phyloP scores from a whole-genome alignment of 2,888 invertebrate species.

The Baronia brevicornis region DNA sequence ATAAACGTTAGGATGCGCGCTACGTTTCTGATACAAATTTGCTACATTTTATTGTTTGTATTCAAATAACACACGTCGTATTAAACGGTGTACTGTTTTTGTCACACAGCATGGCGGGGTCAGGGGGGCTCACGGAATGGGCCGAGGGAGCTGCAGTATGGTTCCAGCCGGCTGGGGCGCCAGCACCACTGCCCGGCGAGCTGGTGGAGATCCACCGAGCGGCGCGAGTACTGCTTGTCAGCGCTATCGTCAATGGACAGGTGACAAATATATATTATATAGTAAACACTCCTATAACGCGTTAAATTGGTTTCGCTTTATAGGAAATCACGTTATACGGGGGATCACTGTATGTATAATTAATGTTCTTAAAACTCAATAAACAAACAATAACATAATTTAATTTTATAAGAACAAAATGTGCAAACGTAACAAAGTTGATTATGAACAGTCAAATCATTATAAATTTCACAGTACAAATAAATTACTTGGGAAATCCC shows the following conservation, averaged over 20 bases:
- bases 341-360: too few species aligned
- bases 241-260: conserved; percentile 91
- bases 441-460: too few species aligned
- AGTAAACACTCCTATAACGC: neutral
- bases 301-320: neutral
- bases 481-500: too few species aligned
- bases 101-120: conserved; percentile 60
- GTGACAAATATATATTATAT: conserved; percentile 49
- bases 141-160: conserved; percentile 91
- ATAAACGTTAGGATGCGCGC: too few species aligned
- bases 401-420: too few species aligned
- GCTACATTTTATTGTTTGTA: too few species aligned
- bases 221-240: conserved; percentile 92
- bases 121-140: conserved; percentile 77
- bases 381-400: too few species aligned
- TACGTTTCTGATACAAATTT: too few species aligned
- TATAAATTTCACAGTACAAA: too few species aligned
- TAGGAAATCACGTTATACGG: too few species aligned
- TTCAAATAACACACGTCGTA: neutral
- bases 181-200: conserved; percentile 93
- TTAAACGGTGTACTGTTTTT: conserved; percentile 15
- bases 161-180: conserved; percentile 92
- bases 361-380: too few species aligned
- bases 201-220: conserved; percentile 92
- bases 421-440: too few species aligned